Conservation (phyloP, 2,888 invertebrate genomes). For the Polyploca ridens region DNA sequence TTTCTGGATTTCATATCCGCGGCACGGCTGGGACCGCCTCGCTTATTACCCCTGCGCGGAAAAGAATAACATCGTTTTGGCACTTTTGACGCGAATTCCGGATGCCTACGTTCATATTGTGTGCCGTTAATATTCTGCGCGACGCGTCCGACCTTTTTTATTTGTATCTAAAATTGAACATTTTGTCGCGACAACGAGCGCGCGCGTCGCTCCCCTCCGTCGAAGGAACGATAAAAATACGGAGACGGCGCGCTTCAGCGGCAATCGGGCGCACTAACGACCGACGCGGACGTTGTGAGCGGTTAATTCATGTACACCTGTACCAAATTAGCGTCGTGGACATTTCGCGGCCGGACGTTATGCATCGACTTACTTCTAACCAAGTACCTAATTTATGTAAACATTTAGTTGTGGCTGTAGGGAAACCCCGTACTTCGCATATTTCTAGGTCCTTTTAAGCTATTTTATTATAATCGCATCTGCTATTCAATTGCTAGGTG, state of each 20-base stretch:
- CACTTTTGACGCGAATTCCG: constrained; percentile 82
- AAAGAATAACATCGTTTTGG: constrained; percentile 83
- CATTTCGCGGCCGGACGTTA: constrained; percentile 21
- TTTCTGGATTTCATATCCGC: constrained; percentile 82
- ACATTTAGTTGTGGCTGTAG: constrained; percentile 11
- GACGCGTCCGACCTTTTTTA: constrained; percentile 83
- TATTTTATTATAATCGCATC: neutral
- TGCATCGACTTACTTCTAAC: constrained; percentile 18
- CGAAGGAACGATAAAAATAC: constrained; percentile 78
- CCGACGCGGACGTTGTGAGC: constrained; percentile 42
- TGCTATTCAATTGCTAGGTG: neutral
- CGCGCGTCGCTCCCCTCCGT: constrained; percentile 67
- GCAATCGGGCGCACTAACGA: constrained; percentile 70
- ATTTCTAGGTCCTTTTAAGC: neutral
- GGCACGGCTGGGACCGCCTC: constrained; percentile 73
- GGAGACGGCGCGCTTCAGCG: constrained; percentile 59
- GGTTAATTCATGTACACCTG: constrained; percentile 59
- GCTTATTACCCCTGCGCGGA: constrained; percentile 81
- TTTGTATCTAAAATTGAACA: constrained; percentile 85
- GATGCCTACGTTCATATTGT: constrained; percentile 83
- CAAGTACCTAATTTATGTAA: constrained; percentile 14
- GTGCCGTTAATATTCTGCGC: constrained; percentile 81
- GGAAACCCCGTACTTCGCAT: neutral
- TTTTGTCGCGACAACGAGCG: constrained; percentile 83
- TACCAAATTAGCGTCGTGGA: constrained; percentile 43